Base-by-base conservation (phyloP, 2,888 invertebrate species). In the Protophormia terraenovae region DNA sequence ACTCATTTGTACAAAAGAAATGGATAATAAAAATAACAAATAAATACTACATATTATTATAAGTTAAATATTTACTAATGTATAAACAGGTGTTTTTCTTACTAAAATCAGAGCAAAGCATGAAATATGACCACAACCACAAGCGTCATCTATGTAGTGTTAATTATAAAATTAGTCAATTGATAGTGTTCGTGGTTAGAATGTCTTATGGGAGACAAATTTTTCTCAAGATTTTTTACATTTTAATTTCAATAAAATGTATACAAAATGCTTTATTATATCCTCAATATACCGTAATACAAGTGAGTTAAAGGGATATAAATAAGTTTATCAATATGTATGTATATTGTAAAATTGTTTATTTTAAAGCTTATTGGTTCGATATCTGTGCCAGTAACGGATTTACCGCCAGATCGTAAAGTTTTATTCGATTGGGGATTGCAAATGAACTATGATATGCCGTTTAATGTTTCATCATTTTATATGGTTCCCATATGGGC, bases 361-460 rank as follows among this genome's bases (percentile, higher is more conserved):
- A 10, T 29, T 64, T 58, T 10, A n/a, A 58, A 83, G 83, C 45
- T 83, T 14, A 45, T 64, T 1, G 72, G 79, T 6, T 86, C 91
- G 0, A 66, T 92, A 53, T 92, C 92, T 27, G 87, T 90, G 76
- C 91, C 92, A 0, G 86, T 91, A 7, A 86, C 32, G 10, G 84
- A 83, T 24, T 77, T 87, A 86, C 10, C 88, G 77, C 4, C 88
- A 5, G 80, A 87, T n/a, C 91, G 91, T n/a, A 90, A 89, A 71
- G 86, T 90, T 14, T 91, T 89, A 45, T 82, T 90, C 27, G 93
- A 92, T 87, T 87, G 90, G 89, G 93, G 93, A 1, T 89, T 92
- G 62, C 92, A 93, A 88, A 90, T 92, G 89, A 93, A 93, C 86
- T 93, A 92, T 62, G 88, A 89, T 58, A 73, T 92, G 62, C 93